Percentiles rank a stretch among this genome's conserved stretches.
Conservation (phyloP, 2,113 vertebrate species). For the Crotalus horridus region DNA sequence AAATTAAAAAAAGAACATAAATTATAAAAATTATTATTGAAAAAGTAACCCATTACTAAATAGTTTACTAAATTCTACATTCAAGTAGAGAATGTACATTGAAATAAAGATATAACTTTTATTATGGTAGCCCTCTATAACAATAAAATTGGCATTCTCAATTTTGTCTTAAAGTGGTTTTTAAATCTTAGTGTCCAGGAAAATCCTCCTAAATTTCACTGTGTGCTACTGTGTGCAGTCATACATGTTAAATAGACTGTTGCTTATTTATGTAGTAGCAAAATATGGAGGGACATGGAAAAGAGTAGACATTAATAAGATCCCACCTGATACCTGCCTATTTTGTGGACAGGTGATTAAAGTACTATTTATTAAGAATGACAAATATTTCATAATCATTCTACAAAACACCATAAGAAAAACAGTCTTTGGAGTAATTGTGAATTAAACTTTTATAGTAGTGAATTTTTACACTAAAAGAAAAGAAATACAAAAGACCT, state of each 20-base stretch:
- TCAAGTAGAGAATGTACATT: slow-evolving; percentile 17
- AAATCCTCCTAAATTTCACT: neutral
- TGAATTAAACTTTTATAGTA: neutral
- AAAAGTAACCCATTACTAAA: neutral
- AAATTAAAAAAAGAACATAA: neutral
- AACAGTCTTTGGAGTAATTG: neutral
- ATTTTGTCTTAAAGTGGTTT: slow-evolving; percentile 25
- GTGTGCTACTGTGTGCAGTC: neutral
- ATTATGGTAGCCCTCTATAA: slow-evolving; percentile 5
- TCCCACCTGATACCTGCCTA: neutral
- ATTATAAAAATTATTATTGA: neutral
- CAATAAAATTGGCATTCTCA: neutral
- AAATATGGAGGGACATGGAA: neutral
- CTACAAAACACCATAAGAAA: neutral
- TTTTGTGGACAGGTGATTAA: neutral
- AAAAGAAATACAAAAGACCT: neutral
- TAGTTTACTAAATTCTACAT: slow-evolving; percentile 23
- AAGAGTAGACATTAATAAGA: neutral
- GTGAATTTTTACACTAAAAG: neutral
- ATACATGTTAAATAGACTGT: neutral
- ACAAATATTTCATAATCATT: neutral
- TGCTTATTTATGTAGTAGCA: neutral
- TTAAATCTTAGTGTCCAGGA: slow-evolving; percentile 34
- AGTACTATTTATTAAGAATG: neutral
- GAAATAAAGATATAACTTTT: slow-evolving; percentile 36